Evolutionary conservation across 1,140 invertebrate genomes (phyloP), one percentile per base, ranked within the genome.

Genomic region (Coenobita brevimanus): DNA sequence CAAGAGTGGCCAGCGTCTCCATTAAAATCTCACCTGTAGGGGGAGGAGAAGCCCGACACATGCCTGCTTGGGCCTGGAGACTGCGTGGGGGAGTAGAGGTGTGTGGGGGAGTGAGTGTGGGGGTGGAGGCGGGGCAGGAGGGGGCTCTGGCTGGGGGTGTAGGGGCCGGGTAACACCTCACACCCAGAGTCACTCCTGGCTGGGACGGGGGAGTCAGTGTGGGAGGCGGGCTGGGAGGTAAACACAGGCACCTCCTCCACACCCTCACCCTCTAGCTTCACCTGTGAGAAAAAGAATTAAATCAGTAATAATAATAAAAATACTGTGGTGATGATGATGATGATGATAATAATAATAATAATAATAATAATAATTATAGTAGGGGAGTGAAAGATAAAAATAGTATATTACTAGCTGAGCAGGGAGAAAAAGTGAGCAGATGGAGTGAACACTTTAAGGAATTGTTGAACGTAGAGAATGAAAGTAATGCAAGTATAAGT

Each of bases 61-160:
- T 97, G 97, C 3, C 96, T 94, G n/a, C 96, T 96, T 15, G 96
- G 96, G 10, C 97, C 94, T 1, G 97, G 97, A 91, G 95, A 96
- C 90, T 97, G 97, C 82, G 96, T 97, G 30, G 96, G 97, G 86
- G 96, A 97, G 91, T 91, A 92, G 89, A 88, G 92, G 92, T 91
- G 93, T 91, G 97, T 97, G 90, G 95, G 96, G 89, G 96, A 97
- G 93, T 97, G 97, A 91, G 97, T 73, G 78, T 90, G 89, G 8
- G 83, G 88, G 76, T 86, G 89, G 24, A 83, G 50, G 76, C 90
- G 89, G 17, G 89, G 89, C 36, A 91, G 89, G 43, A 91, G 89
- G 46, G 90, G 90, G 60, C 89, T 89, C 89, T 89, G 86, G 54
- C 75, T 88, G 75, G 90, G 90, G 50, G 90, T 91, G 82, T 89